Base-by-base conservation (phyloP, 1,140 invertebrate genomes). In the Cotesia glomerata region DNA sequence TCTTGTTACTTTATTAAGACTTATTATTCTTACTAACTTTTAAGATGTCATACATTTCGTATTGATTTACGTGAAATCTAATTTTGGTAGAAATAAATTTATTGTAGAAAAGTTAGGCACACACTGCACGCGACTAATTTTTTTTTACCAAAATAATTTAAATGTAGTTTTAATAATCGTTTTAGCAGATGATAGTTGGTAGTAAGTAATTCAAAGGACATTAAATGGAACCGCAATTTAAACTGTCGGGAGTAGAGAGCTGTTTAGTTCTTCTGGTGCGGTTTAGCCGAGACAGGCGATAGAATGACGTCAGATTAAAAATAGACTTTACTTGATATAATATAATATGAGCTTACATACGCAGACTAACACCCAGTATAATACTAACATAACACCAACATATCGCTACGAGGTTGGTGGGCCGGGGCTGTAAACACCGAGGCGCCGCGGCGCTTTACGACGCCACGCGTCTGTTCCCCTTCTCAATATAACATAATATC, bases 391-490 rank as follows among this genome's bases (percentile, higher is more conserved):
- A 35, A 18, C 7, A 75, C 68, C 45, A 72, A 45, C 39, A 56
- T 58, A 54, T 54, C 52, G 69, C 51, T 16, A 49, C 75, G 71
- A 74, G 58, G 71, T 71, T 69, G 58, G 76, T 64, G 67, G 39
- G 66, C 67, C 58, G 83, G 84, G 67, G 76, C 63, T 80, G 81
- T 86, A 85, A 85, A 85, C 84, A 85, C 75, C 72, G 72, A 85
- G 84, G 84, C 84, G 84, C 84, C 85, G 80, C 78, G 82, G 79
- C 82, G 84, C 85, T 86, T 86, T 85, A 86, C 82, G 84, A 86
- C 77, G 80, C 59, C 78, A 81, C 79, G 80, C 71, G 74, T 76
- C 39, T 45, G 39, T 45, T 45, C 76, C 75, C 68, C 75, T 78
- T 75, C 65, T 73, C 49, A 76, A 84, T 83, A 84, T 86, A 85